A percentile compares a stretch with the other conserved stretches of the same genome.
These are phyloP conservation scores for Paratilapia polleni DNA, from an alignment of 2,113 vertebrate genomes.

Conservation along the genomic window DNA sequence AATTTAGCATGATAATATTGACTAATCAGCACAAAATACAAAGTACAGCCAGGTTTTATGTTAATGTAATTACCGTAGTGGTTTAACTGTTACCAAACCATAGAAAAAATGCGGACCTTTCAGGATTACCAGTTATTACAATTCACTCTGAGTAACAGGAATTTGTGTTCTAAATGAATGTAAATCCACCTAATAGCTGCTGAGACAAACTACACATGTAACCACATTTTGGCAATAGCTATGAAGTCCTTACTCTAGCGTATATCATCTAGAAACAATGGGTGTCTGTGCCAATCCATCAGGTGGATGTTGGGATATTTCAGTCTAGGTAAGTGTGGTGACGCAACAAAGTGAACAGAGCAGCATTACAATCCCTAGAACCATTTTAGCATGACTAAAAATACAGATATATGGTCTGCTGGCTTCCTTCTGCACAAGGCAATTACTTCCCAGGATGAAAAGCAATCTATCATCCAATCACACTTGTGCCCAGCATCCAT, in stretches of 20 bases:
- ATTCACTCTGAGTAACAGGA: not conserved
- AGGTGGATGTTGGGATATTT: not conserved
- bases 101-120: not conserved
- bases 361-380: not conserved
- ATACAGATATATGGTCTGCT: not conserved
- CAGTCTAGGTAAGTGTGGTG: not conserved
- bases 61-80: not conserved
- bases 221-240: not conserved
- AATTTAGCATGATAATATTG: not conserved
- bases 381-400: not conserved
- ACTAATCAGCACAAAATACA: not conserved
- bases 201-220: not conserved
- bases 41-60: not conserved
- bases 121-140: not conserved
- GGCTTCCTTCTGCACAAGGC: not conserved
- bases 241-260: not conserved
- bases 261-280: not conserved
- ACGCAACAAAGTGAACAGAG: not conserved
- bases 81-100: not conserved
- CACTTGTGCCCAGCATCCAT: not conserved
- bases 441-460: constrained; percentile 16
- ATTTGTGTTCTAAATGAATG: not conserved
- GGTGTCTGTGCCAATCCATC: not conserved
- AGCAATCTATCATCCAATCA: constrained; percentile 13
- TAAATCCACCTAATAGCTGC: not conserved